Evolutionary conservation across 1,140 invertebrate species (phyloP), one percentile per base, ranked within the genome.

Genomic region (Papilio helenus): DNA sequence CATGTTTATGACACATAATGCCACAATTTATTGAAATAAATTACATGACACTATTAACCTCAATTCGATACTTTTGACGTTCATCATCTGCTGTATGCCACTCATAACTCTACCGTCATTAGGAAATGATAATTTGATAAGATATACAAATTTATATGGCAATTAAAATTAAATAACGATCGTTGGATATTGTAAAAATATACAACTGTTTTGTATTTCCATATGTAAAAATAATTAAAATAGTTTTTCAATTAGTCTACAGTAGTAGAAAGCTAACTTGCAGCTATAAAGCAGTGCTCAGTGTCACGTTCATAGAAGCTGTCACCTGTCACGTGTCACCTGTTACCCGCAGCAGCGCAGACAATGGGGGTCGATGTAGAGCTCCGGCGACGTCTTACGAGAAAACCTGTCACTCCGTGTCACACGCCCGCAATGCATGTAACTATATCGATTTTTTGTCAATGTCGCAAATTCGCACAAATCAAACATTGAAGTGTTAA

Each of bases 401-500:
- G 61, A 68, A 68, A 68, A 68, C 61, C 61, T 29, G 61, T 68
- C 61, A 68, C 23, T 68, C 61, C 20, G 26, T 16, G 61, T 68
- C 26, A 29, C 61, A 68, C 61, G 26, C 61, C 23, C 61, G 26
- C 61, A 68, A 68, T 68, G 61, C 61, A 68, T 34, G 26, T 46
- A n/a, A n/a, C n/a, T n/a, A n/a, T n/a, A 94, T 94, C 87, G 92
- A 86, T 87, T 93, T 94, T 91, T 92, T 92, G 81, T 84, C 65
- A 46, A 88, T 89, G 87, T 90, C 88, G 83, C 85, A 89, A 88
- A 93, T 93, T 93, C 92, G 88, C 89, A 91, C 93, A 93, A 92
- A 94, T 94, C 93, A 93, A 94, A 94, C 85, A 93, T 88, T 93
- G 91, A 92, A 93, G 92, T 93, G 93, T 93, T 93, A 93, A 92